Base-by-base conservation (phyloP, 2,888 invertebrate species). In the Dermolepida albohirtum region DNA sequence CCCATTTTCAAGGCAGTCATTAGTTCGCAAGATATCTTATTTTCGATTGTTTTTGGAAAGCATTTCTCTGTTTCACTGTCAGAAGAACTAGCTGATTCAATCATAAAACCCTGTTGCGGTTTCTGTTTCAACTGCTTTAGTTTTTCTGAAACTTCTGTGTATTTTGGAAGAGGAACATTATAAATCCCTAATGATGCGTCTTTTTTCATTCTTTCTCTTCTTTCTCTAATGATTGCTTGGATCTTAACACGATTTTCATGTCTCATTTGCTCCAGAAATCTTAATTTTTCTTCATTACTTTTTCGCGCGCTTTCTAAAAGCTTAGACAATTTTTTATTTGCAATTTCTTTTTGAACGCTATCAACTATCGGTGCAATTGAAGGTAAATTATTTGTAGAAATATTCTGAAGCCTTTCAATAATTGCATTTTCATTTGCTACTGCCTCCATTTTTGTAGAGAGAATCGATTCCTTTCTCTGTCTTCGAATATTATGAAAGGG, bases 101-200 rank as follows among this genome's bases (percentile, higher is more conserved):
- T 10, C 7, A 40, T 39, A 40, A 65, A 65, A 11, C 68, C 65
- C 0, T 29, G 29, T 50, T 66, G 52, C 68, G 47, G 70, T 50
- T 64, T 59, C 62, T 73, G 70, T 52, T 73, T 74, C 41, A 74
- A 67, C 50, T 67, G 69, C 64, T 74, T 66, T 34, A 79, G 59
- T 59, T 72, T 75, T 54, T 76, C 72, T n/a, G 72, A 66, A 54
- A 79, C 75, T 34, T 77, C 74, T 16, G 74, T 72, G 16, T 70
- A 70, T 5, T 70, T 72, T 12, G 77, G 76, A 12, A 78, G 39
- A 1, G 77, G 67, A 2, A 79, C 73, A 5, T 75, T 74, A 63
- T 74, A 78, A 41, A 73, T 77, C 5, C 79, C 79, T 17, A 76
- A 76, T 16, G 77, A 72, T 17, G 73, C 77, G 67, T 79, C 80